Conservation (phyloP, 2,797 vertebrate species). For the Lerista edwardsae region DNA sequence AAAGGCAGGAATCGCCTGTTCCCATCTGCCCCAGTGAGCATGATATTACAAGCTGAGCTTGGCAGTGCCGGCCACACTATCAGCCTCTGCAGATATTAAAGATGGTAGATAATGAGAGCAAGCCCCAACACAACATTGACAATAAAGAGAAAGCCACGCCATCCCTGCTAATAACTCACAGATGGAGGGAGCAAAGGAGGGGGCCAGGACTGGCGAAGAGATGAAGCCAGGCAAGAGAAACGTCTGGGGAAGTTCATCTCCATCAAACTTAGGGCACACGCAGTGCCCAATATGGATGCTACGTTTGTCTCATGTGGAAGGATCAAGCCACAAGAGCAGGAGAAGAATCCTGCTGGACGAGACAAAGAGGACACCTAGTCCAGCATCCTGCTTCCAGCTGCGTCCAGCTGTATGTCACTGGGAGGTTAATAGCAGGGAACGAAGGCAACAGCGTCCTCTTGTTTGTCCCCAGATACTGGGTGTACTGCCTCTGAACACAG, state of each 20-base stretch:
- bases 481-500: background rate
- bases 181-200: background rate
- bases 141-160: background rate
- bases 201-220: background rate
- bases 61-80: background rate
- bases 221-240: no score
- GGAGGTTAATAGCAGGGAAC: background rate
- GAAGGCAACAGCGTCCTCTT: background rate
- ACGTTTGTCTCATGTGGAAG: background rate
- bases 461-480: background rate
- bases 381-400: background rate
- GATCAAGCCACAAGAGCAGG: background rate
- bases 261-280: no score
- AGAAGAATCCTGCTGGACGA: background rate
- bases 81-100: constrained; percentile 22
- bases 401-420: background rate
- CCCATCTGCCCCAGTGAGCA: background rate
- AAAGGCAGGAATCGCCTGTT: background rate
- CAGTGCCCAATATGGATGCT: background rate
- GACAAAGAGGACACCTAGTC: background rate
- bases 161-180: constrained; percentile 12
- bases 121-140: background rate
- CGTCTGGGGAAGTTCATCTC: background rate
- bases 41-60: background rate
- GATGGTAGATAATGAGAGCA: constrained; percentile 15